A percentile compares a stretch with the other conserved stretches of the same genome.
phyloP scores from a whole-genome alignment of 2,888 invertebrate species.

The Germaria angustata region DNA sequence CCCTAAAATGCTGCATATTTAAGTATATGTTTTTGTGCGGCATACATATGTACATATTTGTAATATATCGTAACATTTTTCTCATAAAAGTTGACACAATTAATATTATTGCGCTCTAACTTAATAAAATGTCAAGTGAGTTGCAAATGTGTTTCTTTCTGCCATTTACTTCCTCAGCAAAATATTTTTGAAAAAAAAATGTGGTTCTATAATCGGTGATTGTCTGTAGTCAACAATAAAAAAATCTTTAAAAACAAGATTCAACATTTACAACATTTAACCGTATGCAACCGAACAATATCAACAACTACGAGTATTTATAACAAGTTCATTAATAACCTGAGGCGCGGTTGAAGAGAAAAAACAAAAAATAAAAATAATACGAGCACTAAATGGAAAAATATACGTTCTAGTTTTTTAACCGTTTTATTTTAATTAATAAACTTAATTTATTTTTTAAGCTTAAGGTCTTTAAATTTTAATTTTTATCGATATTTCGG shows the following conservation, averaged over 20 bases:
- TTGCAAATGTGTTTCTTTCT: not conserved
- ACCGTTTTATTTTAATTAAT: no score
- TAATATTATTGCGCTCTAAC: no score
- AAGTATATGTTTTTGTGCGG: no score
- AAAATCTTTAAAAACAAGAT: not conserved
- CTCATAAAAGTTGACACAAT: no score
- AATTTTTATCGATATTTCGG: no score
- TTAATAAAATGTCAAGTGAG: constrained; percentile 10
- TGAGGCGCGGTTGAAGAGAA: constrained; percentile 44
- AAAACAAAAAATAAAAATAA: not conserved
- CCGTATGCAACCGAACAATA: constrained; percentile 34
- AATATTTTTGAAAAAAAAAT: constrained; percentile 18
- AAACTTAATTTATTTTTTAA: no score
- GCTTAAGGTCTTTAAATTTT: no score
- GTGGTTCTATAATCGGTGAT: not conserved
- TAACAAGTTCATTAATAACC: constrained; percentile 64
- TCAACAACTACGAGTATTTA: constrained; percentile 14
- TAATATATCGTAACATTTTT: no score
- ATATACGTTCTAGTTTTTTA: no score
- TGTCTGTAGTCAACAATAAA: constrained; percentile 55
- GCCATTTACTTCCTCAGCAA: constrained; percentile 23
- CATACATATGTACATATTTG: no score
- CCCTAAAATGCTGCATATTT: no score
- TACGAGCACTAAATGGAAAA: no score
- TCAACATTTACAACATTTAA: constrained; percentile 34